Evolutionary conservation across 2,113 vertebrate species (phyloP).

Genomic region (Cyprinodon tularosa): DNA sequence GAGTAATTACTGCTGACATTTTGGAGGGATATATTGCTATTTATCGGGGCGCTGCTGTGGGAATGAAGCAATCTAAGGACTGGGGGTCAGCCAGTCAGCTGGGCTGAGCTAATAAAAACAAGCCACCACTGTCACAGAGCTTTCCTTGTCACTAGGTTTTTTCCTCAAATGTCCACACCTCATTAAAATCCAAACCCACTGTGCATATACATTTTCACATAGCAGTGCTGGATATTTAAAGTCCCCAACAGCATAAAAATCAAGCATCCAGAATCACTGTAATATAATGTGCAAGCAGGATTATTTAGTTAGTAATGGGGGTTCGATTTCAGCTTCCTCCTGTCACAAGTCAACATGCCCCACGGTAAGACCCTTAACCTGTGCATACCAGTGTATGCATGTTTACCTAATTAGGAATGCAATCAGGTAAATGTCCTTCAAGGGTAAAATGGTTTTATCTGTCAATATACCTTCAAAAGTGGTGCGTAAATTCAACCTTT

Average conservation of each 20-base stretch:
- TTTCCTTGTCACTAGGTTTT: constrained; percentile 3
- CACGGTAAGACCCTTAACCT: too few species aligned
- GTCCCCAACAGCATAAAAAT: neutral
- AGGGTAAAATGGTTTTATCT: too few species aligned
- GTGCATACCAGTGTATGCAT: too few species aligned
- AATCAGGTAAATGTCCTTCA: too few species aligned
- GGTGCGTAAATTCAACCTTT: too few species aligned
- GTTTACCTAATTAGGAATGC: too few species aligned
- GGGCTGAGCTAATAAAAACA: constrained; percentile 46
- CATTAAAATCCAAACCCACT: neutral
- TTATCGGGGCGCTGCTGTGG: constrained; percentile 48
- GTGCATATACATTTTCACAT: neutral
- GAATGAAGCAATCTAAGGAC: constrained; percentile 48
- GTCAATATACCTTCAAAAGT: too few species aligned
- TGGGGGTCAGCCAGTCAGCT: constrained; percentile 15
- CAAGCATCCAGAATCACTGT: neutral
- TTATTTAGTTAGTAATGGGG: neutral
- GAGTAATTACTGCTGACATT: constrained; percentile 71
- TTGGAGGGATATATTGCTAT: constrained; percentile 63
- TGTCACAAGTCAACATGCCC: too few species aligned
- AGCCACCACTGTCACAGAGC: constrained; percentile 4
- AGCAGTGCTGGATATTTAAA: neutral
- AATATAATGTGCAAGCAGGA: neutral
- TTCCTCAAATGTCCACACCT: neutral
- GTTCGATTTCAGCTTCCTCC: too few species aligned